A percentile compares a stretch with the other conserved stretches of the same genome.
Evolutionary conservation across 2,888 invertebrate genomes (phyloP).

Genomic region (Apamea monoglypha): DNA sequence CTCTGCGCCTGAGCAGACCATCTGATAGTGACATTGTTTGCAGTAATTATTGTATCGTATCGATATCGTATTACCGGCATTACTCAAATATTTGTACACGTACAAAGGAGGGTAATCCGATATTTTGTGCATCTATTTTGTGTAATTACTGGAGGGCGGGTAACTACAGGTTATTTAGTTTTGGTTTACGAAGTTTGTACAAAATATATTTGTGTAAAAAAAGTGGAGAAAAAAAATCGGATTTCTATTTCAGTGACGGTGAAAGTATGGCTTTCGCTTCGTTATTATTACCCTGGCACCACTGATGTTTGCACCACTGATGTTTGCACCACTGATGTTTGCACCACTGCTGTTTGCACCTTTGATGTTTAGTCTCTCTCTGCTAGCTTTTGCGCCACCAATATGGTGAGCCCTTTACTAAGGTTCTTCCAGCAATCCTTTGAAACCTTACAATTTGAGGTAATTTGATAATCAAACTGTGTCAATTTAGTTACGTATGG

Average conservation of each 20-base stretch:
- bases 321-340: no score
- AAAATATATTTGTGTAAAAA: constrained; percentile 5
- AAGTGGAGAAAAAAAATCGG: background rate
- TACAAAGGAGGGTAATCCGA: constrained; percentile 80
- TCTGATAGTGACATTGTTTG: constrained; percentile 84
- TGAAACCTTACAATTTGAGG: no score
- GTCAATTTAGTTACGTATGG: background rate
- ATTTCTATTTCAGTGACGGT: constrained; percentile 31
- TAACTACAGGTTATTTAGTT: constrained; percentile 53
- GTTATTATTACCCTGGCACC: background rate
- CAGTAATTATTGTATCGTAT: constrained; percentile 83
- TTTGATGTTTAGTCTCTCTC: no score
- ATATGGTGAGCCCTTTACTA: background rate
- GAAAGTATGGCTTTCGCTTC: constrained; percentile 25
- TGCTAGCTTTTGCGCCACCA: background rate
- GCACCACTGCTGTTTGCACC: no score
- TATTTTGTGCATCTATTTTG: constrained; percentile 73
- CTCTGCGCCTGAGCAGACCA: constrained; percentile 70
- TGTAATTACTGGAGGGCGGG: constrained; percentile 57
- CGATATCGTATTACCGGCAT: constrained; percentile 75
- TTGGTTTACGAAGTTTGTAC: constrained; percentile 17
- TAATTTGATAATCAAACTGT: background rate
- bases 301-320: no score
- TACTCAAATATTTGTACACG: constrained; percentile 78
- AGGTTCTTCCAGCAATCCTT: no score